phyloP scores from a whole-genome alignment of 2,888 invertebrate species.

The Coecobrya sp. region DNA sequence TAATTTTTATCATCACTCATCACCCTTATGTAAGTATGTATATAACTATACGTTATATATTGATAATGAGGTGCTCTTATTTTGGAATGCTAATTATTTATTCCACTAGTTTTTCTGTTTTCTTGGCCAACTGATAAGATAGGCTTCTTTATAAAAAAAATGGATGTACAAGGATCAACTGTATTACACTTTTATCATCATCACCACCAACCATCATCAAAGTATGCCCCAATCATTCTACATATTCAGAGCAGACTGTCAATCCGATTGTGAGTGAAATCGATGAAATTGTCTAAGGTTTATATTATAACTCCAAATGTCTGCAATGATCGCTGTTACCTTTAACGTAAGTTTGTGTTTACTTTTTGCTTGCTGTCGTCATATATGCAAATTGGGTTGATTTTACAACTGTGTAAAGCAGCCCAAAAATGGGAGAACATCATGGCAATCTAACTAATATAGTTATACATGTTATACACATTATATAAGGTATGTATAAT shows the following conservation, averaged over 20 bases:
- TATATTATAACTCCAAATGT: background rate
- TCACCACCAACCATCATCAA: too few species aligned
- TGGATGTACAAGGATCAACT: slow-evolving; percentile 49
- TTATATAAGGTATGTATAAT: too few species aligned
- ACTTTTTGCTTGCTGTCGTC: slow-evolving; percentile 41
- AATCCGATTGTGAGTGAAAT: too few species aligned
- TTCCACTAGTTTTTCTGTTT: slow-evolving; percentile 53
- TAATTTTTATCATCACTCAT: background rate
- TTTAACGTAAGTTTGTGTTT: background rate
- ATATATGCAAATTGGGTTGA: slow-evolving; percentile 67
- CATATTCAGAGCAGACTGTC: too few species aligned
- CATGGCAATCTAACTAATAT: background rate
- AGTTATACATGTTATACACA: too few species aligned
- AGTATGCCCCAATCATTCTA: too few species aligned
- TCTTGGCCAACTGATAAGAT: slow-evolving; percentile 67
- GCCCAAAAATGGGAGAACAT: slow-evolving; percentile 65
- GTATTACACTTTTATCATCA: slow-evolving; percentile 34
- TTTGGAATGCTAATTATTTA: slow-evolving; percentile 77
- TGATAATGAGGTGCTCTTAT: slow-evolving; percentile 75
- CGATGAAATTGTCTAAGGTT: too few species aligned
- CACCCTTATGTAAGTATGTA: background rate
- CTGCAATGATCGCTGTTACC: background rate
- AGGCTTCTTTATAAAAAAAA: slow-evolving; percentile 32
- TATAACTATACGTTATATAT: background rate
- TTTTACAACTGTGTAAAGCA: slow-evolving; percentile 75